Percentiles rank a stretch among this genome's conserved stretches.
Evolutionary conservation across 2,797 vertebrate genomes (phyloP).

Genomic region (Takifugu ocellatus): DNA sequence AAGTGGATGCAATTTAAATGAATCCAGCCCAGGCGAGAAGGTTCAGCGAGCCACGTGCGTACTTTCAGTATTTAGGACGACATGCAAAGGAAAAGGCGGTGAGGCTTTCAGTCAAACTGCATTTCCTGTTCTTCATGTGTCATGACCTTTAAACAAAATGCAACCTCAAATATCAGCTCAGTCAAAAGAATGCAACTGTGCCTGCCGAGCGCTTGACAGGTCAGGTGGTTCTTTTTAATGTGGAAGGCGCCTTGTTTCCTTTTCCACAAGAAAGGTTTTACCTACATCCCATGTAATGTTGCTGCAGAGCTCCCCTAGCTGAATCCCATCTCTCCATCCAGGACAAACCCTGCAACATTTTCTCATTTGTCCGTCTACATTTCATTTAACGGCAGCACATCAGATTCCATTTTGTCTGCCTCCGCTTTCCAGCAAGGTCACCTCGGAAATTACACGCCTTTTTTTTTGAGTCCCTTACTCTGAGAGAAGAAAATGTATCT

Average conservation of each 20-base stretch:
- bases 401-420: too few species aligned
- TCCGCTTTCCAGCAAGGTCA: too few species aligned
- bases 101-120: constrained; percentile 27
- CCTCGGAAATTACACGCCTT: too few species aligned
- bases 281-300: too few species aligned
- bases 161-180: constrained; percentile 35
- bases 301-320: too few species aligned
- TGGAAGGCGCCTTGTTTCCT: background rate
- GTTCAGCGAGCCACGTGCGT: background rate
- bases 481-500: too few species aligned
- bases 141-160: constrained; percentile 42
- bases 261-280: background rate
- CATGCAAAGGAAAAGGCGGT: constrained; percentile 14
- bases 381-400: too few species aligned
- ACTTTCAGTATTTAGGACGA: too few species aligned
- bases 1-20: constrained; percentile 24
- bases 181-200: constrained; percentile 20
- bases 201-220: constrained; percentile 1
- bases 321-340: too few species aligned
- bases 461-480: too few species aligned
- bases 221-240: background rate
- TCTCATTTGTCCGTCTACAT: too few species aligned
- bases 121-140: constrained; percentile 16
- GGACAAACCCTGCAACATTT: too few species aligned
- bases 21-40: constrained; percentile 10